Evolutionary conservation across 2,888 invertebrate species (phyloP), one percentile per base, ranked within the genome.

Genomic region (Vannuccia rotundouncinata): DNA sequence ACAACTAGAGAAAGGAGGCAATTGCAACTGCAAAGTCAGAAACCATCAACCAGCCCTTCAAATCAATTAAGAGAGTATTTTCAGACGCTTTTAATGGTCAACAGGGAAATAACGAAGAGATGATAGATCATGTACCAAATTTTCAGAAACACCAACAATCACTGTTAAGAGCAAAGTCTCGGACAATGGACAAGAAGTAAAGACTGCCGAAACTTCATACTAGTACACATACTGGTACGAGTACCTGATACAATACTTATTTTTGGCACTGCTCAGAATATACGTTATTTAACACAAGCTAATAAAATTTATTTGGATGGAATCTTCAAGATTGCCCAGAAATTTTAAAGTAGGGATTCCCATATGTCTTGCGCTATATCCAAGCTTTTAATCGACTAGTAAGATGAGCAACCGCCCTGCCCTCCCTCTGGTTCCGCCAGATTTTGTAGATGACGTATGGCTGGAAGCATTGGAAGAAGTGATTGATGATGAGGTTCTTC

Each of bases 41-140:
- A 66, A 27, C 66, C 66, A 66, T 66, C 66, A 66, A 66, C 66
- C 66, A 66, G 66, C 66, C 66, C 66, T 66, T 66, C 66, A 66
- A 66, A 66, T 66, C 10, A 66, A 66, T 66, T 66, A 66, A 66
- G 66, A 66, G 66, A 66, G 66, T 66, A 66, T 66, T 66, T 66
- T 66, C 66, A 66, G 66, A 66, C 66, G 66, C 66, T 66, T 66
- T 66, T 66, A 5, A 66, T 66, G 66, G 66, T 66, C 66, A 66
- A 66, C 66, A 66, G 66, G 25, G 66, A 66, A 27, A 66, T 66
- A 66, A 66, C 66, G 17, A 66, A 66, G 66, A 66, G 66, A 66
- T 66, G 66, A 13, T 66, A 66, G 66, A 66, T 66, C 66, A 66
- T 66, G 66, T 66, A 66, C 66, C 66, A 27, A 66, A 66, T 66